Percentiles rank a stretch among this genome's conserved stretches.
phyloP scores from a whole-genome alignment of 2,888 invertebrate genomes.

The Leucoma salicis region DNA sequence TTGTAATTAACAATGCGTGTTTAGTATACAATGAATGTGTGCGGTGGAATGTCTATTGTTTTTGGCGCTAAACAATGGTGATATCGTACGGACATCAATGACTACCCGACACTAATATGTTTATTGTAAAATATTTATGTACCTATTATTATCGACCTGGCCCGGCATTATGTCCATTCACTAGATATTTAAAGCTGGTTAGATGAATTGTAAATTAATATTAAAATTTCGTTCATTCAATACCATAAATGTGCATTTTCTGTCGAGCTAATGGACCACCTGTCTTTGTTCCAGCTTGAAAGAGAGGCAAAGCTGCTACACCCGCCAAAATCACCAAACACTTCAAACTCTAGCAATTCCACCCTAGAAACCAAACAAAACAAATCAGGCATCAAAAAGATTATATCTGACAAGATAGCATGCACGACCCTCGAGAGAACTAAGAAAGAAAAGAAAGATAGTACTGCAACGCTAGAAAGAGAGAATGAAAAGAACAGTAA shows the following conservation, averaged over 20 bases:
- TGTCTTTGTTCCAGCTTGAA: slow-evolving; percentile 66
- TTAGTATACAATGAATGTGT: slow-evolving; percentile 58
- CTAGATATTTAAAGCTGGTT: slow-evolving; percentile 8
- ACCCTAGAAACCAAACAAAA: slow-evolving; percentile 73
- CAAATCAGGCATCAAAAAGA: slow-evolving; percentile 75
- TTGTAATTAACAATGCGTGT: slow-evolving; percentile 39
- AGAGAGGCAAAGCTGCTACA: slow-evolving; percentile 72
- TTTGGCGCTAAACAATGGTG: slow-evolving; percentile 38
- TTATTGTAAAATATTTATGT: too few relatives aligned
- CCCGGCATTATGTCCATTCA: too few relatives aligned
- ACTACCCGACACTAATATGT: too few relatives aligned
- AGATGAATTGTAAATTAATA: too few relatives aligned
- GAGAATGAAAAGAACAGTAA: slow-evolving; percentile 77
- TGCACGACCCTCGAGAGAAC: slow-evolving; percentile 70
- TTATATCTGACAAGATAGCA: slow-evolving; percentile 74
- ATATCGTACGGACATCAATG: slow-evolving; percentile 19
- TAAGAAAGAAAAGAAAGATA: slow-evolving; percentile 72
- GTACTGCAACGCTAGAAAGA: slow-evolving; percentile 67
- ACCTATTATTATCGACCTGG: too few relatives aligned
- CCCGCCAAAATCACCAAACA: slow-evolving; percentile 70
- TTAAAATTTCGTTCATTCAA: too few relatives aligned
- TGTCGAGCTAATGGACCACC: too few relatives aligned
- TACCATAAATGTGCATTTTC: too few relatives aligned
- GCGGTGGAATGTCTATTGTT: slow-evolving; percentile 68
- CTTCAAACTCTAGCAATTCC: slow-evolving; percentile 73